Percentiles rank a stretch among this genome's conserved stretches.
These are phyloP conservation scores for Myiozetetes cayanensis DNA, from an alignment of 2,113 vertebrate genomes.

Conservation along the genomic window DNA sequence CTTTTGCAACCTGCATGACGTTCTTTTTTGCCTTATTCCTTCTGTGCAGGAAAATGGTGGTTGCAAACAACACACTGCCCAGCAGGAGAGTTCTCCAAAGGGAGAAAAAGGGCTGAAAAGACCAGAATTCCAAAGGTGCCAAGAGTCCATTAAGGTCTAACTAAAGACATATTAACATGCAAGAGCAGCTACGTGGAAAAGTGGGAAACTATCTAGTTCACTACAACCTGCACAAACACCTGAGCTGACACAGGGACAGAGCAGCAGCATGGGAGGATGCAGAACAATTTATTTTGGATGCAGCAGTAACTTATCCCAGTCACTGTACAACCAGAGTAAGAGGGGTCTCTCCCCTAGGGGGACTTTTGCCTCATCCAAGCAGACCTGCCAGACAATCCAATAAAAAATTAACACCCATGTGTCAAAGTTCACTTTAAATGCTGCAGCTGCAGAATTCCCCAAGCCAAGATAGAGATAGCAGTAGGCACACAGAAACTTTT, in stretches of 20 bases:
- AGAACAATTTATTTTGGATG: background rate
- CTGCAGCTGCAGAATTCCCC: background rate
- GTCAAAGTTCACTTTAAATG: background rate
- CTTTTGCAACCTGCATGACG: background rate
- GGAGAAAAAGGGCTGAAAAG: background rate
- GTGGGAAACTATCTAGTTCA: background rate
- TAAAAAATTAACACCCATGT: background rate
- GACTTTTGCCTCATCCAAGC: background rate
- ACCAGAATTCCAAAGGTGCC: background rate
- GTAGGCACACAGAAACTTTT: background rate
- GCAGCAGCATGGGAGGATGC: background rate
- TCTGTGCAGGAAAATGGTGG: background rate
- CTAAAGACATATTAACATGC: background rate
- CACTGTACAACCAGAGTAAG: background rate
- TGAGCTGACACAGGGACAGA: background rate
- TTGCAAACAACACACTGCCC: background rate
- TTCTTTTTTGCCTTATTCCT: background rate
- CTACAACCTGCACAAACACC: background rate
- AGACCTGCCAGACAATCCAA: background rate
- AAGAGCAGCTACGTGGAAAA: background rate
- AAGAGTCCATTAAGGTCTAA: background rate
- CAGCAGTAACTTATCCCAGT: background rate
- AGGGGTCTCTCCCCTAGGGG: background rate
- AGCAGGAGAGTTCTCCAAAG: background rate
- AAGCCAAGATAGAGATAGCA: background rate